Evolutionary conservation across 23 tunicate genomes (phyloP), one percentile per base, ranked within the genome.

Genomic region (Styela plicata): DNA sequence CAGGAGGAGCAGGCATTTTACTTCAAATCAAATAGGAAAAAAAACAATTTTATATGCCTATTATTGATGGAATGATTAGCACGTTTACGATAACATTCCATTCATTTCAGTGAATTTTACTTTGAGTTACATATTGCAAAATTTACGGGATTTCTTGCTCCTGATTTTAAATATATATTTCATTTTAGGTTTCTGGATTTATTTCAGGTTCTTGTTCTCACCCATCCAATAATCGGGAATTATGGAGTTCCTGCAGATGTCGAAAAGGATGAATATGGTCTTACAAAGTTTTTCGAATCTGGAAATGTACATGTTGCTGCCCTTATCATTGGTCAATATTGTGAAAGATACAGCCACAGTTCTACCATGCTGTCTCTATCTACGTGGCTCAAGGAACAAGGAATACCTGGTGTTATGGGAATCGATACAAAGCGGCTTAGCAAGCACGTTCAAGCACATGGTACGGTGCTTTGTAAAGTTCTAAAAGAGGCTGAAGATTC

Each of bases 231-330:
- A 7, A 77, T 93, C 36, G 98, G 98, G 24, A 93, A 93, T 36
- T 93, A 93, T 85, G 98, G 98, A 69, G 74, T 93, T 30, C 98
- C 98, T 2, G 52, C 64, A 21, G 74, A 44, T 30, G 93, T 88
- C 62, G 87, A 82, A 36, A 66, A 69, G 31, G 98, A 93, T 69
- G 93, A 93, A 64, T 80, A 34, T 85, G 86, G 86, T 30, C 25
- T 93, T 27, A 61, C 87, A 16, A 85, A 79, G 77, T 93, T 93
- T 93, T 93, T 93, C 82, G 98, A 93, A 69, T 93, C 98, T 2
- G 30, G 52, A 31, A 52, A 71, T 62, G 84, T 93, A 31, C 93
- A 93, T 63, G 93, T 73, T 19, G 83, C 98, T 68, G 98, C 95
- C 3, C 73, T 93, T 2, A 74, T 93, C 13, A 94, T 93, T 7